Conservation (phyloP, 1,140 invertebrate species). For the Drosophila lowei region DNA sequence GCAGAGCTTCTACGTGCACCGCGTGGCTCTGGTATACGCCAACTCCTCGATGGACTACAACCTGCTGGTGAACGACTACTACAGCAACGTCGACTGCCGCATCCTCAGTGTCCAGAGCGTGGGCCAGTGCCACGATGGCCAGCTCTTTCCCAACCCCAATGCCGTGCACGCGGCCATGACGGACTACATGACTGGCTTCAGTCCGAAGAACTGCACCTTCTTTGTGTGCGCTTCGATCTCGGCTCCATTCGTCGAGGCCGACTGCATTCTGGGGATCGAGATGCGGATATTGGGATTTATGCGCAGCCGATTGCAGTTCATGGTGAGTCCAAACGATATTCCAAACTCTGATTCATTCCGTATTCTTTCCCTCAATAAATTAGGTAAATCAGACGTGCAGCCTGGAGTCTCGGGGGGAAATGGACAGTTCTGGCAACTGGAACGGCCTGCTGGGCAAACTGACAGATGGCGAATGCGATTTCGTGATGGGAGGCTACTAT, state of each 20-base stretch:
- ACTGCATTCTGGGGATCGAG: constrained; percentile 70
- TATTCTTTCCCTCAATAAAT: background rate
- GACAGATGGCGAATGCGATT: constrained; percentile 81
- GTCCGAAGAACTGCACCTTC: constrained; percentile 71
- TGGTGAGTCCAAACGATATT: constrained; percentile 22
- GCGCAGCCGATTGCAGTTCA: constrained; percentile 64
- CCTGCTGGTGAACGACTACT: constrained; percentile 73
- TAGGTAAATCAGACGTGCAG: constrained; percentile 81
- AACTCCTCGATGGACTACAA: constrained; percentile 56
- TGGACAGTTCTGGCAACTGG: constrained; percentile 82
- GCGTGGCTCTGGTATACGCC: constrained; percentile 71
- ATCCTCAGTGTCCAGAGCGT: constrained; percentile 57
- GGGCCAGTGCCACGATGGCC: constrained; percentile 56
- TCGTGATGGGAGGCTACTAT: constrained; percentile 84
- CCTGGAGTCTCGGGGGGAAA: constrained; percentile 85
- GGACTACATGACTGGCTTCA: constrained; percentile 60
- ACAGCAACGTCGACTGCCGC: constrained; percentile 66
- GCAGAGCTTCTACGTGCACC: constrained; percentile 66
- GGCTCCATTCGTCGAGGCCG: constrained; percentile 74
- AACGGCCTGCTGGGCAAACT: constrained; percentile 83
- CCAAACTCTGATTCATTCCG: too few relatives aligned
- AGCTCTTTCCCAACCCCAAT: constrained; percentile 23
- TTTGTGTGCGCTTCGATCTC: constrained; percentile 69
- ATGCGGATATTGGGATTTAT: constrained; percentile 71
- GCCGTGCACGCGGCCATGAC: constrained; percentile 44